A percentile compares a stretch with the other conserved stretches of the same genome.
These are phyloP conservation scores for Anguilla pacifica DNA, from an alignment of 2,797 vertebrate genomes.

Conservation along the genomic window DNA sequence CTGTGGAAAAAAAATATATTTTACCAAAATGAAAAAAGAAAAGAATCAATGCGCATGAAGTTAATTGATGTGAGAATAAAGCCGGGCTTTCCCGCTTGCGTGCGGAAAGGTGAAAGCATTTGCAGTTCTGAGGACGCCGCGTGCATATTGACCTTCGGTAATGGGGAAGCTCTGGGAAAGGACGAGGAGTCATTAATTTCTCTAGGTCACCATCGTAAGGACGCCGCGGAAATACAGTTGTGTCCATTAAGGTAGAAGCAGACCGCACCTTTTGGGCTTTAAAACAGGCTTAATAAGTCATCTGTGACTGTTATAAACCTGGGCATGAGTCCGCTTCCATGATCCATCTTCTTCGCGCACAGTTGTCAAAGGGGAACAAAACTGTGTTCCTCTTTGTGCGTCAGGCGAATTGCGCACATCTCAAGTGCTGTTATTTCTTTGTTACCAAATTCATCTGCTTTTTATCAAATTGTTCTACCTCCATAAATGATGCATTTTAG, in stretches of 20 bases:
- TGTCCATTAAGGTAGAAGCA: constrained; percentile 8
- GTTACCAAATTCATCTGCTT: neutral
- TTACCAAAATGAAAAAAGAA: neutral
- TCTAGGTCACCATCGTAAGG: constrained; percentile 26
- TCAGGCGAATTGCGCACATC: constrained; percentile 46
- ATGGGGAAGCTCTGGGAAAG: neutral
- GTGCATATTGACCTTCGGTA: neutral
- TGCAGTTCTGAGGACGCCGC: neutral
- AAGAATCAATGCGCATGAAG: neutral
- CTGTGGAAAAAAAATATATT: neutral
- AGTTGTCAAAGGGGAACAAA: constrained; percentile 54
- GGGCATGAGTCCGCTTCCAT: constrained; percentile 23
- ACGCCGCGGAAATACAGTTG: constrained; percentile 1
- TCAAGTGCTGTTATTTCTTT: constrained; percentile 45
- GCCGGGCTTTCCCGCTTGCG: neutral
- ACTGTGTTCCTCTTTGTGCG: constrained; percentile 36
- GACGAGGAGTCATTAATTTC: constrained; percentile 35
- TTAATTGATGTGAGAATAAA: neutral
- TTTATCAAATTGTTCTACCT: neutral
- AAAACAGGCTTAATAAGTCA: constrained; percentile 34
- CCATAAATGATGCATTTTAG: neutral
- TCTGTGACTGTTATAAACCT: constrained; percentile 31
- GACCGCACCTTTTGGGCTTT: constrained; percentile 17
- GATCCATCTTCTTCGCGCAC: constrained; percentile 44
- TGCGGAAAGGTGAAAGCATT: neutral